Evolutionary conservation across 2,888 invertebrate species (phyloP), one percentile per base, ranked within the genome.

Genomic region (Cordilura impudica): DNA sequence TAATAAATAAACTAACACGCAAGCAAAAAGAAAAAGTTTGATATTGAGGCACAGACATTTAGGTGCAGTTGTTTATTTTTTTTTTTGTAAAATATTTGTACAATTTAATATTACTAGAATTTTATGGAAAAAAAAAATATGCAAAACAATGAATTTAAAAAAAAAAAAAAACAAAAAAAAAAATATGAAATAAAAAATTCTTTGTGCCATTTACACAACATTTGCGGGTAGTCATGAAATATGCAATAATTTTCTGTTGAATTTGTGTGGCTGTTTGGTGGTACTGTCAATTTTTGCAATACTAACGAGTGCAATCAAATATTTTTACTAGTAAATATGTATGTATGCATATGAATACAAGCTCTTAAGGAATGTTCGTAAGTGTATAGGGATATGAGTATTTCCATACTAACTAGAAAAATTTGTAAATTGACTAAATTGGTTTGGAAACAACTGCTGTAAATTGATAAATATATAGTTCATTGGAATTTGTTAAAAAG

Each of bases 1-100:
- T 70, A 78, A 78, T 78, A 78, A 78, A 72, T 73, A 69, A 73
- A 56, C 51, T 47, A 69, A 69, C 51, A 67, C 58, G 49, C 58
- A 69, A 19, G 14, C 5, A 56, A 14, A 65, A 49, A 65, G 6
- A 19, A 10, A 10, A 21, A 54, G 54, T 10, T 10, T 1, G 21
- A 51, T 35, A 31, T 35, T 73, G 58, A 51, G 39, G 58, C 65
- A 49, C 56, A 53, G 21, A 39, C 12, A 26, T 47, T 60, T 7
- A 74, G 51, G 23, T 43, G 43, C 43, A 67, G 39, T 65, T 49
- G 18, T 47, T 19, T 35, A 16, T 51, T 10, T 16, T 23, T 49
- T 54, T 35, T 8, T 49, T 4, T 21, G 18, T 6, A 31, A 51
- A 26, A 26, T n/a, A n/a, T n/a, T n/a, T n/a, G n/a, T n/a, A 43